Evolutionary conservation across 2,113 vertebrate species (phyloP), one percentile per base, ranked within the genome.

Genomic region (Brachirus orientalis): DNA sequence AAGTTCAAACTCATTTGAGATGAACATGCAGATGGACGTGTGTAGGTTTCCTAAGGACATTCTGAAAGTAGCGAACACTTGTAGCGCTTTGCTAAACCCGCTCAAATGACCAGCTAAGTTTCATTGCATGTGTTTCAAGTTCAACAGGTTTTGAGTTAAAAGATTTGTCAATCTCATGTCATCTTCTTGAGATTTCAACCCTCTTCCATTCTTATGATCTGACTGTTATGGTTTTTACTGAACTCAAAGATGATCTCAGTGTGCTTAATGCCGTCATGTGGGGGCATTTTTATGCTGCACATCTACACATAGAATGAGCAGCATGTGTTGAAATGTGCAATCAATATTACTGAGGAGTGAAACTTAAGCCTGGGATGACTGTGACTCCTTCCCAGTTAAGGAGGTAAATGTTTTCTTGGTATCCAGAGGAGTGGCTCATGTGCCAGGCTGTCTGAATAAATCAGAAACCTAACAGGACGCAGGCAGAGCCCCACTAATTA

Each of bases 351-450:
- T 75, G 78, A 82, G 72, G 62, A 38, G 33, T 62, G 88, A 89
- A 89, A 88, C 60, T 20, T 80, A 57, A 93, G 58, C 77, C 82
- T 65, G 63, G 55, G 43, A 68, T 85, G 80, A 85, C 69, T 68
- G 56, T 75, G 75, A 75, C 85, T 84, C 68, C 17, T 90, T 86
- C 80, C 85, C 89, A 66, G 86, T 91, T 93, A 89, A 91, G 85
- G 90, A 83, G 84, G 77, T 88, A 91, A 91, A 92, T 90, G 85
- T 92, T 90, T 90, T 92, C 88, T 85, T 79, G 82, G 87, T 86
- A 86, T 88, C 83, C 67, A 59, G 56, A 84, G 83, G 84, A 82
- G 75, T 72, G 83, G 77, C 69, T 75, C 52, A 63, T 89, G 72
- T 80, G 86, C 82, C 71, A 68, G 77, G 69, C 69, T 71, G 82